Evolutionary conservation across 2,888 invertebrate species (phyloP), one percentile per base, ranked within the genome.

Genomic region (Apocheima hispidaria): DNA sequence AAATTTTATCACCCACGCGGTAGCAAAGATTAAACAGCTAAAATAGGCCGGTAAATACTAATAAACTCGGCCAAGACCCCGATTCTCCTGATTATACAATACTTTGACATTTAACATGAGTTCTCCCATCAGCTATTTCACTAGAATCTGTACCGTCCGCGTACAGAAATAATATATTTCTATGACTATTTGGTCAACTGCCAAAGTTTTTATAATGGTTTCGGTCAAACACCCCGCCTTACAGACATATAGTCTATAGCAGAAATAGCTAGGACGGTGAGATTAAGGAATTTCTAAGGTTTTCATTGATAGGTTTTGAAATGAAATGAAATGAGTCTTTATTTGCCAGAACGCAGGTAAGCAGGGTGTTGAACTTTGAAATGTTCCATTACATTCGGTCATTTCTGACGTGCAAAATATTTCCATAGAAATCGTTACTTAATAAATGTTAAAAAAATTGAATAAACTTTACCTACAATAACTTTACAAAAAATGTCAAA

Each of bases 121-220:
- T 33, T 35, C 28, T 21, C 35, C 28, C 51, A 26, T 61, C 46
- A 26, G 36, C 18, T 48, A 52, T 52, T 52, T 52, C 26, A 14
- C 50, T 5, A 44, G 7, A 46, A 18, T 50, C 33, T 26, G 46
- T 46, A 36, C 41, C 41, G 38, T n/a, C 18, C 10, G 56, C 43
- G 53, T 44, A 49, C 53, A 53, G 49, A 52, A 60, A 60, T 60
- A 51, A 51, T 51, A 51, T 51, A 53, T 53, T 50, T 55, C 35
- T 64, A 53, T 55, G 48, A 54, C 60, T 21, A 48, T 38, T 68
- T 71, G 71, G 66, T 65, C 28, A 1, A 2, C 12, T 66, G 71
- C 71, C 71, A 71, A 69, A 49, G 44, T 67, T 65, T 70, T 66
- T 68, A 68, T 68, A 68, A 67, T 66, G 58, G 60, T 67, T 66